These are phyloP conservation scores for Noctilio leporinus DNA, from an alignment of 2,113 vertebrate species.

Conservation along the genomic window DNA sequence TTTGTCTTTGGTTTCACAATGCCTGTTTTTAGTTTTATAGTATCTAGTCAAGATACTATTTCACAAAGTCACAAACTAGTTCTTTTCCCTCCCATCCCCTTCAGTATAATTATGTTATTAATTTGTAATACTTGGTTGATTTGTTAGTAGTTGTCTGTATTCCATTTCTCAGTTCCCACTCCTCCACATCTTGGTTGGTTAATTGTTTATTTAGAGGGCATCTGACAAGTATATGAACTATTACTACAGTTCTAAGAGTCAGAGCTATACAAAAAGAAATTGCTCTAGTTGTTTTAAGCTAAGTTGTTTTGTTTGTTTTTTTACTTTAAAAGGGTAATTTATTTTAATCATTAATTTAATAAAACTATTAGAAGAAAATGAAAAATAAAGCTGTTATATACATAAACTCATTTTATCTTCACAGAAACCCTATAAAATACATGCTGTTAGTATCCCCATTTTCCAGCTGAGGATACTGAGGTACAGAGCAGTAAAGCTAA, in stretches of 20 bases:
- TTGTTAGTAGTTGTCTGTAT: neutral
- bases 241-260: neutral
- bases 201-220: neutral
- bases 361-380: neutral
- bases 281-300: conserved; percentile 29
- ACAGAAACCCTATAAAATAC: neutral
- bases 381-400: neutral
- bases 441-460: neutral
- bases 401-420: neutral
- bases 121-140: neutral
- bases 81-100: neutral
- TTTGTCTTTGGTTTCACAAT: neutral
- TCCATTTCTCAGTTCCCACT: neutral
- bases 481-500: neutral
- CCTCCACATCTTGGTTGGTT: neutral
- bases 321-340: neutral
- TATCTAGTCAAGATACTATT: neutral
- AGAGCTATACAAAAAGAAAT: conserved; percentile 31
- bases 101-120: neutral
- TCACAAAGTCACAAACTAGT: neutral
- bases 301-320: too few relatives aligned
- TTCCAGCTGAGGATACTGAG: neutral
- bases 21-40: neutral
- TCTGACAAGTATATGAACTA: neutral
- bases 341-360: neutral